Percentiles rank a stretch among this genome's conserved stretches.
These are phyloP conservation scores for Ophioninae sp. DNA, from an alignment of 2,888 invertebrate genomes.

Conservation along the genomic window DNA sequence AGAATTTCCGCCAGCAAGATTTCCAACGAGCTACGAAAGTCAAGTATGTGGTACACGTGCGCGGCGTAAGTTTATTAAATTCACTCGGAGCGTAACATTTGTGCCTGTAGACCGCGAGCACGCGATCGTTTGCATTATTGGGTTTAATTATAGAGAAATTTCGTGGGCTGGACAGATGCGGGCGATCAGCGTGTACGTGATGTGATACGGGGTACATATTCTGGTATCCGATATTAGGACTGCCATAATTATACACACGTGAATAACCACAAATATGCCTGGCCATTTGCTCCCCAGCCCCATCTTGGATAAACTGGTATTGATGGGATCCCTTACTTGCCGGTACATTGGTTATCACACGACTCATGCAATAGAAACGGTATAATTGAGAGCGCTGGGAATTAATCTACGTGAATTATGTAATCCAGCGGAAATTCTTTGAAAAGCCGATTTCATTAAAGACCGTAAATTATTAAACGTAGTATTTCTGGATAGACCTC, in stretches of 20 bases:
- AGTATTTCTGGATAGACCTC: not conserved
- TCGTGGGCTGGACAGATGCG: conserved; percentile 67
- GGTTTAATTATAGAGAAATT: conserved; percentile 77
- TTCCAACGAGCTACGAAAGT: conserved; percentile 9
- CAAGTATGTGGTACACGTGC: conserved; percentile 11
- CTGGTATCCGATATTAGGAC: conserved; percentile 57
- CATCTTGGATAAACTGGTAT: conserved; percentile 15
- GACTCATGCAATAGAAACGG: conserved; percentile 61
- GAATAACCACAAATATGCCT: conserved; percentile 62
- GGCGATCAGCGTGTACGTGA: conserved; percentile 55
- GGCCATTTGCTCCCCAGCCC: conserved; percentile 31
- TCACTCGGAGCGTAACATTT: conserved; percentile 16
- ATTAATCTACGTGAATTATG: conserved; percentile 4
- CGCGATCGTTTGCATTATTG: conserved; percentile 49
- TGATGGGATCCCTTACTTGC: conserved; percentile 20
- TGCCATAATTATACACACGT: conserved; percentile 57
- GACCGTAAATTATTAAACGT: not conserved
- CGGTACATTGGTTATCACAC: conserved; percentile 21
- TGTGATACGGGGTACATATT: conserved; percentile 50
- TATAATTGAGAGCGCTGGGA: conserved; percentile 28
- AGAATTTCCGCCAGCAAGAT: conserved; percentile 17
- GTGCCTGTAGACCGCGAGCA: not conserved
- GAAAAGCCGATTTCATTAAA: not conserved
- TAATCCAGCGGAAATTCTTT: conserved; percentile 6
- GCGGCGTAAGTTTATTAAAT: conserved; percentile 23